Evolutionary conservation across 2,888 invertebrate species (phyloP).

Genomic region (Seladonia tumulorum): DNA sequence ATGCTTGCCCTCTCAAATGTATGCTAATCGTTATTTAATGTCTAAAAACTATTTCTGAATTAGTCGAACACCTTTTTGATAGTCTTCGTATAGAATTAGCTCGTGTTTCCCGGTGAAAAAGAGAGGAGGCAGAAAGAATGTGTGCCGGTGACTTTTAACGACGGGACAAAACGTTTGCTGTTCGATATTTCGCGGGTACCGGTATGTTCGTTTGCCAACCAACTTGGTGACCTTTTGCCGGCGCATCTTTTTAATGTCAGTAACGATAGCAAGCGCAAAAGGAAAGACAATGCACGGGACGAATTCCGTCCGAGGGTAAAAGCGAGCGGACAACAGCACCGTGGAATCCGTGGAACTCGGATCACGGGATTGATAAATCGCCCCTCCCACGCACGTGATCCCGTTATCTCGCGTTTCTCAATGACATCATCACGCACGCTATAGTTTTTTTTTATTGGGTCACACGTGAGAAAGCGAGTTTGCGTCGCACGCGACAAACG

Average conservation of each 20-base stretch:
- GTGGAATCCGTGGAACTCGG: conserved; percentile 35
- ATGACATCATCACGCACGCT: conserved; percentile 41
- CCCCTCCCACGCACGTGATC: conserved; percentile 45
- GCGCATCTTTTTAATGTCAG: conserved; percentile 59
- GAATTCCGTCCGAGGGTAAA: neutral
- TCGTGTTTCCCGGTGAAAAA: neutral
- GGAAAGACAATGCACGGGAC: neutral
- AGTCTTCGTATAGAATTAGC: too few relatives aligned
- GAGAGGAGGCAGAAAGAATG: conserved; percentile 2
- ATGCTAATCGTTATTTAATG: too few relatives aligned
- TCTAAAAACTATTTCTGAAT: too few relatives aligned
- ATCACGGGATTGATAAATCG: conserved; percentile 33
- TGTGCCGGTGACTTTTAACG: conserved; percentile 30
- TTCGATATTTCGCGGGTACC: conserved; percentile 59
- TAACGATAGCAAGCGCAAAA: conserved; percentile 6
- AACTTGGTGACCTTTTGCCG: conserved; percentile 50
- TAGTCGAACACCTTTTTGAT: too few relatives aligned
- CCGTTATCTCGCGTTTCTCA: conserved; percentile 43
- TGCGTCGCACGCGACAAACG: conserved; percentile 2
- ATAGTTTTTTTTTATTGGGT: conserved; percentile 48
- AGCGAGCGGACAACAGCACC: neutral
- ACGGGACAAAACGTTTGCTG: neutral
- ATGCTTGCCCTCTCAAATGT: too few relatives aligned
- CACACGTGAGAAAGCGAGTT: conserved; percentile 28
- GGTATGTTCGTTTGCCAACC: conserved; percentile 1